Conservation (phyloP, 2,113 vertebrate genomes). For the Rattus norvegicus region DNA sequence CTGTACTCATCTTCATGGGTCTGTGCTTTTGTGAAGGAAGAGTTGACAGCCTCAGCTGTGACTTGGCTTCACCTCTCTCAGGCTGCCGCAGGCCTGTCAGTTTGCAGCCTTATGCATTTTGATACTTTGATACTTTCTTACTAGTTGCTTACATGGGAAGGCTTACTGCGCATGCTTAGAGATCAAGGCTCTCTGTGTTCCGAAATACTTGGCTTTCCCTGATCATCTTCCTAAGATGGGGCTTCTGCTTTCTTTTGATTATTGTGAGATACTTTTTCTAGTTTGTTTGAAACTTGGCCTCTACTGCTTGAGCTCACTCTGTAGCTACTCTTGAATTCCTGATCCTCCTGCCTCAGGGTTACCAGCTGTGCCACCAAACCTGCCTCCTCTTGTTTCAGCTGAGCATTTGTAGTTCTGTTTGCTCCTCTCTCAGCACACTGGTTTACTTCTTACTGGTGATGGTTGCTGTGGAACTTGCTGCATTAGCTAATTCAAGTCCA, state of each 20-base stretch:
- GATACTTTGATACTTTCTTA: not conserved
- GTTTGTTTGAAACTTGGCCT: not conserved
- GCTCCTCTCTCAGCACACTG: not conserved
- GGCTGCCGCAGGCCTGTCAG: not conserved
- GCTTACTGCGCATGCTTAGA: not conserved
- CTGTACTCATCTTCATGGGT: not conserved
- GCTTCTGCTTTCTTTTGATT: not conserved
- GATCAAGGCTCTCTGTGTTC: not conserved
- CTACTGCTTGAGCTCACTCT: not conserved
- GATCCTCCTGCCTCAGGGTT: not conserved
- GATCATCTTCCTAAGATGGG: not conserved
- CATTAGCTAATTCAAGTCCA: not conserved
- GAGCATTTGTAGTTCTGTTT: not conserved
- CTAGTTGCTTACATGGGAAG: too few species aligned
- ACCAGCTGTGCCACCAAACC: not conserved
- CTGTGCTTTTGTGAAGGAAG: not conserved
- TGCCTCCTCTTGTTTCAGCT: not conserved
- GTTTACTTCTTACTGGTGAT: not conserved
- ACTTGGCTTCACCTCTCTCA: not conserved
- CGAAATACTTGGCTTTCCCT: not conserved
- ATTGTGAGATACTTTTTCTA: not conserved
- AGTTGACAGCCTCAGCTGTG: not conserved
- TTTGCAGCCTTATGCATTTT: too few species aligned
- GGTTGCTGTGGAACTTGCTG: not conserved
- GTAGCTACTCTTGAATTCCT: not conserved